Evolutionary conservation across 37 sponge, comb jelly and placozoan genomes (phyloP).

Genomic region (Cliona cf. orientalis): DNA sequence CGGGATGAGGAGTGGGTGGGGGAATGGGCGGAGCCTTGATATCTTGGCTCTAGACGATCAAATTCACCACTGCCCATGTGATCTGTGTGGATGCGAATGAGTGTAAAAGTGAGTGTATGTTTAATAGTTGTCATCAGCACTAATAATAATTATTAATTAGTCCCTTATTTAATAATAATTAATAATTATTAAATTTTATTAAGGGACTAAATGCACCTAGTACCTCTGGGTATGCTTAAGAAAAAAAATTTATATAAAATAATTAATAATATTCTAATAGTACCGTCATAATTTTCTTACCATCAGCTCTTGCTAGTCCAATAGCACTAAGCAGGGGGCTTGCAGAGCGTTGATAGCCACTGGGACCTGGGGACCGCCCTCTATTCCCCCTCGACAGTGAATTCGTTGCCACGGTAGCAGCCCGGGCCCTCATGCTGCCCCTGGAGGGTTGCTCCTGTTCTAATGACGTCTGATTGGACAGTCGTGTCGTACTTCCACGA

Average conservation of each 20-base stretch:
- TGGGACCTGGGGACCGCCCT: too few species aligned
- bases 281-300: background rate
- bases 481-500: background rate
- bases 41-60: constrained; percentile 20
- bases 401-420: background rate
- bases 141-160: background rate
- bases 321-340: background rate
- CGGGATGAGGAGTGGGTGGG: background rate
- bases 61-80: constrained; percentile 28
- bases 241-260: background rate
- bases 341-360: background rate
- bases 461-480: background rate
- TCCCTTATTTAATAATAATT: background rate
- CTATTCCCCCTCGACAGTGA: too few species aligned
- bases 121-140: too few species aligned
- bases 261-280: background rate
- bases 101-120: too few species aligned
- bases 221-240: background rate
- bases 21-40: background rate
- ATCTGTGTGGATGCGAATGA: background rate
- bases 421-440: constrained; percentile 5
- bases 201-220: background rate
- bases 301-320: background rate
- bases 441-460: constrained; percentile 10
- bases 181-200: background rate